Percentiles rank a stretch among this genome's conserved stretches.
Conservation (phyloP, 2,797 vertebrate species). For the Propithecus deckenii region DNA sequence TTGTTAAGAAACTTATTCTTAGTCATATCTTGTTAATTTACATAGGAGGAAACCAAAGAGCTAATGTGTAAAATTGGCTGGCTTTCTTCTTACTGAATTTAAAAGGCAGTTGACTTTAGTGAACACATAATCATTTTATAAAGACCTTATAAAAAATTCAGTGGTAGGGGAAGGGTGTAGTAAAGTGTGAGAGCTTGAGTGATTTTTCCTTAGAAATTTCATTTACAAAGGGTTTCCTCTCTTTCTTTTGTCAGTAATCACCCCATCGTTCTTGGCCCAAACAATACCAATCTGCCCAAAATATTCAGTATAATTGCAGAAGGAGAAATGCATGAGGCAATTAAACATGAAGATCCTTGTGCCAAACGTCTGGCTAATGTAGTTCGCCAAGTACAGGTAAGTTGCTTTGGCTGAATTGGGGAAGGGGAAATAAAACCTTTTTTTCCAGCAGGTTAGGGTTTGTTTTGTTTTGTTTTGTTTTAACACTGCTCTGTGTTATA, state of each 20-base stretch:
- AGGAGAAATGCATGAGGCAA: slow-evolving; percentile 95
- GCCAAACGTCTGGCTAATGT: slow-evolving; percentile 96
- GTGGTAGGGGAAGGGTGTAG: background rate
- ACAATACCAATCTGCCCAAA: slow-evolving; percentile 97
- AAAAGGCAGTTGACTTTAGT: background rate
- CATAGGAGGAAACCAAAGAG: background rate
- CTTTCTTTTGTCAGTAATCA: slow-evolving; percentile 91
- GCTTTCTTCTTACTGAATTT: background rate
- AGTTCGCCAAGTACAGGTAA: slow-evolving; percentile 97
- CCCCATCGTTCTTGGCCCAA: slow-evolving; percentile 95
- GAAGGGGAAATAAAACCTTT: background rate
- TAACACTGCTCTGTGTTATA: background rate
- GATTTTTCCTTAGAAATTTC: background rate
- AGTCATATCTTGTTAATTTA: background rate
- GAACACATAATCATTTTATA: background rate
- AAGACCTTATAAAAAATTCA: background rate
- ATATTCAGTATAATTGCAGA: slow-evolving; percentile 98
- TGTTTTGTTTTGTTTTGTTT: background rate
- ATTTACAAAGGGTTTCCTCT: slow-evolving; percentile 13
- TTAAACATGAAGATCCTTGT: slow-evolving; percentile 95
- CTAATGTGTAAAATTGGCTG: background rate
- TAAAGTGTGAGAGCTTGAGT: background rate
- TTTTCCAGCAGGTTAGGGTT: background rate
- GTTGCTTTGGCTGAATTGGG: background rate
- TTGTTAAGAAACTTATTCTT: slow-evolving; percentile 9